Conservation (phyloP, 2,797 vertebrate species). For the Hapalemur alaotrensis region DNA sequence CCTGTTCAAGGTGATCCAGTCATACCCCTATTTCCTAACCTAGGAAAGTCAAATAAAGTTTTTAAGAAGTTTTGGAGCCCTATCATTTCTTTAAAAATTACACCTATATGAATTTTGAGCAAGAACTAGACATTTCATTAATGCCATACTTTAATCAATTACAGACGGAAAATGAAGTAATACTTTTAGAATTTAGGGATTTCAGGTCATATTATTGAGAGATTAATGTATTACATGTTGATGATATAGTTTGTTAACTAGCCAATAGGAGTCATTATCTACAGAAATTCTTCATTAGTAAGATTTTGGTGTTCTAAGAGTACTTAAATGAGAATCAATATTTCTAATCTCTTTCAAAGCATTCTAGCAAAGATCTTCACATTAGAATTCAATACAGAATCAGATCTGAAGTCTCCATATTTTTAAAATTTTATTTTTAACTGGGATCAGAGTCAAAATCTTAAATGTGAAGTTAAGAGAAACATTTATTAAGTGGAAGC, state of each 20-base stretch:
- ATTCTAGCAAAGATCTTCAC: conserved; percentile 46
- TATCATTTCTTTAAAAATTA: background rate
- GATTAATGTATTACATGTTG: conserved; percentile 55
- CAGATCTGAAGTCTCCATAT: conserved; percentile 31
- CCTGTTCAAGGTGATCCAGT: background rate
- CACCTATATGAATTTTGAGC: background rate
- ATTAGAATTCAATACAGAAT: conserved; percentile 53
- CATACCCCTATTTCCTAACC: background rate
- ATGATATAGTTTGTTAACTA: conserved; percentile 55
- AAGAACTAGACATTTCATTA: conserved; percentile 2
- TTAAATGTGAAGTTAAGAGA: conserved; percentile 23
- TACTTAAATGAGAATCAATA: conserved; percentile 73
- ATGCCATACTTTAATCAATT: conserved; percentile 9
- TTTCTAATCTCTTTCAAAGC: conserved; percentile 59
- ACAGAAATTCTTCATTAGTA: conserved; percentile 63
- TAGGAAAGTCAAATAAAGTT: background rate
- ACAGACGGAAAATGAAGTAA: background rate
- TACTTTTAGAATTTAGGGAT: conserved; percentile 20
- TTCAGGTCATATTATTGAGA: conserved; percentile 13
- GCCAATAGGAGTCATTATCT: conserved; percentile 30
- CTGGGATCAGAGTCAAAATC: background rate
- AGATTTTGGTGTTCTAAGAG: conserved; percentile 64
- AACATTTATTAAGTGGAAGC: conserved; percentile 9
- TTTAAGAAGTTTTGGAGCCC: background rate
- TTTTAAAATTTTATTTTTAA: conserved; percentile 47